phyloP scores from a whole-genome alignment of 2,113 vertebrate species.

The Leptodactylus fuscus region DNA sequence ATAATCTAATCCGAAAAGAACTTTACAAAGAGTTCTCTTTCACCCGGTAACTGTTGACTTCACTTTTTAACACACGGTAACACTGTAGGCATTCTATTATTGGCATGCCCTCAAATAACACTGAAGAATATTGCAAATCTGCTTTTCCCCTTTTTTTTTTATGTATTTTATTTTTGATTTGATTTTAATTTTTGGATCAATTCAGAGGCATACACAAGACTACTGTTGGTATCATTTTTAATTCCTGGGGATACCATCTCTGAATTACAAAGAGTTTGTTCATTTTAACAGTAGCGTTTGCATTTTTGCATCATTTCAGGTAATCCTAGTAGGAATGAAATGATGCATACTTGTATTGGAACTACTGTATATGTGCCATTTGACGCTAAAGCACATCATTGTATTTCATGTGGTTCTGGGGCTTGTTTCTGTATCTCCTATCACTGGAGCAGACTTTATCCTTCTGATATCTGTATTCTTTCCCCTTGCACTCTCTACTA shows the following conservation, averaged over 20 bases:
- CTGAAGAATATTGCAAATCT: background rate
- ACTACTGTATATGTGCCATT: background rate
- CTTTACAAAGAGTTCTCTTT: too few species aligned
- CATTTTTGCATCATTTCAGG: too few species aligned
- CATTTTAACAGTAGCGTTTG: background rate
- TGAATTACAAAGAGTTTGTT: too few species aligned
- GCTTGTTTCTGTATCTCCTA: conserved; percentile 66
- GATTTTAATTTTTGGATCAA: too few species aligned
- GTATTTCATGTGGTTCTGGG: conserved; percentile 20
- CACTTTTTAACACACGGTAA: too few species aligned
- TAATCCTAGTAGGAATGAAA: background rate
- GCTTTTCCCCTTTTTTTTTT: background rate
- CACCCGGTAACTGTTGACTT: too few species aligned
- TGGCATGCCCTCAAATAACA: background rate
- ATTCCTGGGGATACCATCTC: too few species aligned
- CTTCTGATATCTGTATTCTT: conserved; percentile 77
- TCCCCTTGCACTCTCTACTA: conserved; percentile 76
- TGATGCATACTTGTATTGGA: background rate
- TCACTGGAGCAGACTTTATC: conserved; percentile 65
- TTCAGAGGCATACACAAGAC: background rate
- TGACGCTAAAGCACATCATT: background rate
- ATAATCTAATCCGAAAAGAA: too few species aligned
- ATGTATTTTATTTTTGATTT: too few species aligned
- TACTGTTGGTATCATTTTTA: background rate
- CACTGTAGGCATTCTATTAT: background rate